Base-by-base conservation (phyloP, 2,888 invertebrate species). In the Strigamia maritima region DNA sequence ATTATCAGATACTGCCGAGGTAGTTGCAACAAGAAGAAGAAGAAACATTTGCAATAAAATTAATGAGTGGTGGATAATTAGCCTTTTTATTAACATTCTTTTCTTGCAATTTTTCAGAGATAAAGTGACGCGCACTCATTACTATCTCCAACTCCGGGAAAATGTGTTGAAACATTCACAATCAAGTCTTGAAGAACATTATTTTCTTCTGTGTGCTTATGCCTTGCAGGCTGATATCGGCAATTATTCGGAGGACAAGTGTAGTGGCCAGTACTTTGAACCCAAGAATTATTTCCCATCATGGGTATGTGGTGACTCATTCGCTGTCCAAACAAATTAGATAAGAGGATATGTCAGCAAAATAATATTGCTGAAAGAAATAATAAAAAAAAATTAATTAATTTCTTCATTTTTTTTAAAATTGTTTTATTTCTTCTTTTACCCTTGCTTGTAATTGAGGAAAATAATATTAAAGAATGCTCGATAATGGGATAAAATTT, bases 211-310 rank as follows among this genome's bases (percentile, higher is more conserved):
- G 84, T 95, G 95, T 75, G 95, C 94, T 22, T 89, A 94, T 84
- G 95, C 97, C 80, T 89, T 98, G 83, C 97, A 97, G 88, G 95
- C 96, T 60, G 96, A 97, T 87, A 90, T 93, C 85, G 97, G 96
- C 54, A 94, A 95, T 87, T 92, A 89, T 84, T 88, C 89, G 82
- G 89, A 90, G 81, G 88, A 88, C 80, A 83, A 82, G 70, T 84
- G 85, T 80, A 80, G 82, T 54, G 83, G 83, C 31, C 82, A 83
- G 28, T 91, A 91, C 84, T 96, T 95, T 87, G 93, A 93, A 84
- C 91, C 93, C 38, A 92, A 93, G 84, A 93, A 94, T 84, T 95
- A 95, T 86, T 92, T 95, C 82, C 94, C 95, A 78, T 88, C 90
- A 54, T 87, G 87, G 87, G 87, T 87, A 83, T 81, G 84, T 70